These are phyloP conservation scores for Gallirallus australis DNA, from an alignment of 2,797 vertebrate species.

Conservation along the genomic window DNA sequence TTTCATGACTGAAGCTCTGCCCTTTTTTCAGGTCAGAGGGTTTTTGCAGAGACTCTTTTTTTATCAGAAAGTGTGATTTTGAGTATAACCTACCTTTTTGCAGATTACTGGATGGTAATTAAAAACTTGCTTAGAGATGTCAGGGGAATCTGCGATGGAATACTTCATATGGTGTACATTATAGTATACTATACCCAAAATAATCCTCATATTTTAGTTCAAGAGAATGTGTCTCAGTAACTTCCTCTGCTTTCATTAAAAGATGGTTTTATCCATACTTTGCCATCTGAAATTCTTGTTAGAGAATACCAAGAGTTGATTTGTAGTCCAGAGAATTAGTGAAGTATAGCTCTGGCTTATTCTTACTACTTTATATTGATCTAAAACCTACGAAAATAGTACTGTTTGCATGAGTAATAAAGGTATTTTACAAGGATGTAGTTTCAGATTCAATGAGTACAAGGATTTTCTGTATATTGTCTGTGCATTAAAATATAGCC, in stretches of 20 bases:
- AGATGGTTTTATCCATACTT: background rate
- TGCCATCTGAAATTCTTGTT: background rate
- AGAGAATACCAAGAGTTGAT: background rate
- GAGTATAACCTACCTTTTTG: background rate
- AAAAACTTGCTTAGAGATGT: background rate
- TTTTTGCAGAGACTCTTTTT: background rate
- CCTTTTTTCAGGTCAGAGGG: background rate
- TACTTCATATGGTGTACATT: background rate
- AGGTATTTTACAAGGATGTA: background rate
- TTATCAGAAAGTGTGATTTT: background rate
- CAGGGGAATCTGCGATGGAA: background rate
- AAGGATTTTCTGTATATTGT: background rate
- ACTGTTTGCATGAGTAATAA: background rate
- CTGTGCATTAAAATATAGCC: background rate
- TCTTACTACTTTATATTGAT: background rate
- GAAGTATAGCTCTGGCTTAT: background rate
- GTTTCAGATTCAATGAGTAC: background rate
- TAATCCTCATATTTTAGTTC: background rate
- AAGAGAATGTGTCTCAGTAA: background rate
- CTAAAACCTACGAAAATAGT: background rate
- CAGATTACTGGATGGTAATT: background rate
- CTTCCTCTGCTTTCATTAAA: background rate
- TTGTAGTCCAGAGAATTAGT: background rate
- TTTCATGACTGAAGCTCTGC: background rate
- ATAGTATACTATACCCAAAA: background rate